phyloP scores from a whole-genome alignment of 2,888 invertebrate genomes.

The Eristalis intricaria region DNA sequence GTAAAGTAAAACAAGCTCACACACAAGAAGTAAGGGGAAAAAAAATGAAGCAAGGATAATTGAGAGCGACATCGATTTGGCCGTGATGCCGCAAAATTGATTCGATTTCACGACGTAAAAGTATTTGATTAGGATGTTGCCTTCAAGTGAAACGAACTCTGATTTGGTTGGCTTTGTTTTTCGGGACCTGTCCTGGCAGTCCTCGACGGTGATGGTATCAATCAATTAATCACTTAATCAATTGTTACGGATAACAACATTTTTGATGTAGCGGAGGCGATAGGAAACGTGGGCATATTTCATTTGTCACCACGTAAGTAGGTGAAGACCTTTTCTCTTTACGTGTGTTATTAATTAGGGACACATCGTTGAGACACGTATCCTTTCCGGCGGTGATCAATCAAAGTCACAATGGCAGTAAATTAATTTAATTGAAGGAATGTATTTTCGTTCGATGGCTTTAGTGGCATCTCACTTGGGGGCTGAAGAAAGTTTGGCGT shows the following conservation, averaged over 20 bases:
- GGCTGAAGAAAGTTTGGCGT: background rate
- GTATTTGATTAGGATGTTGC: constrained; percentile 36
- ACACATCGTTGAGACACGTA: background rate
- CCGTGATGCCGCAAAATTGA: constrained; percentile 38
- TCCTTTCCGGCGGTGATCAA: background rate
- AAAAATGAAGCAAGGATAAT: constrained; percentile 22
- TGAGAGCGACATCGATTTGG: constrained; percentile 33
- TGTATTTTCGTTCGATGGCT: background rate
- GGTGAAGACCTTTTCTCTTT: background rate
- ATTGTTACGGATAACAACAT: constrained; percentile 10
- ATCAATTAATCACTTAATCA: constrained; percentile 37
- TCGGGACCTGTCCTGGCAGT: background rate
- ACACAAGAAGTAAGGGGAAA: background rate
- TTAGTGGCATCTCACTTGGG: background rate
- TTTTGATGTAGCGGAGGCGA: background rate
- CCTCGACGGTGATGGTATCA: constrained; percentile 1
- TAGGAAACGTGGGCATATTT: background rate
- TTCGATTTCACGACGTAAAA: constrained; percentile 23
- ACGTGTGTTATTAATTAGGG: background rate
- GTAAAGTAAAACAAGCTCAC: background rate
- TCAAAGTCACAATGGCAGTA: background rate
- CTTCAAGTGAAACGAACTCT: background rate
- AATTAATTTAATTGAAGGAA: background rate
- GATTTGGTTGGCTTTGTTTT: background rate
- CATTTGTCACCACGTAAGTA: constrained; percentile 5